Evolutionary conservation across 2,113 vertebrate genomes (phyloP).

Genomic region (Microtus oregoni): DNA sequence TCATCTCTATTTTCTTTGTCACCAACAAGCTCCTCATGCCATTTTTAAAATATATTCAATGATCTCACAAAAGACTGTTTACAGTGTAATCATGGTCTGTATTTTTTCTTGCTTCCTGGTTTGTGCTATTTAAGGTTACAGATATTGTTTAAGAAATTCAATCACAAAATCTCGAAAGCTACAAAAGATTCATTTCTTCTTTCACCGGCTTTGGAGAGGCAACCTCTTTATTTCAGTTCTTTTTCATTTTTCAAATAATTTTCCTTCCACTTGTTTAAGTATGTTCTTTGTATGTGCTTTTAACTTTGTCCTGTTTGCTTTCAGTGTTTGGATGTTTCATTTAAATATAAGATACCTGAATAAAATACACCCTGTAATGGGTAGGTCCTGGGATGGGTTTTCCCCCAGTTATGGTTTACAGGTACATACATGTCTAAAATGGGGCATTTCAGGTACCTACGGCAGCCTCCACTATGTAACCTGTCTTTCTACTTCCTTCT

Average conservation of each 20-base stretch:
- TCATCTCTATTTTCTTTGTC: slow-evolving; percentile 76
- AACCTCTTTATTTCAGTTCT: not conserved
- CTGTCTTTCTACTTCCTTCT: not conserved
- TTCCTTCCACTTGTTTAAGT: not conserved
- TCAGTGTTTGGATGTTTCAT: not conserved
- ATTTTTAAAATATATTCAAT: not conserved
- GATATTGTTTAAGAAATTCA: not conserved
- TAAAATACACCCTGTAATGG: not conserved
- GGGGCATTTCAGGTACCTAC: not conserved
- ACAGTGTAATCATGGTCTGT: not conserved
- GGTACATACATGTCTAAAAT: not conserved
- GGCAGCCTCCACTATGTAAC: not conserved
- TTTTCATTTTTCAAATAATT: not conserved
- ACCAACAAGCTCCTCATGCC: slow-evolving; percentile 30
- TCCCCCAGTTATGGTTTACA: not conserved
- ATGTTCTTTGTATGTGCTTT: not conserved
- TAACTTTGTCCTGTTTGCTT: not conserved
- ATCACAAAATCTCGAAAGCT: not conserved
- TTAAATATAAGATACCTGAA: not conserved
- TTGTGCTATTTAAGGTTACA: not conserved
- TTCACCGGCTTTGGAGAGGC: not conserved
- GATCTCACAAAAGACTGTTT: not conserved
- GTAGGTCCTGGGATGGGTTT: not conserved
- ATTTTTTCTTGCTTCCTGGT: not conserved
- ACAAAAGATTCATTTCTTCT: not conserved